Percentiles rank a stretch among this genome's conserved stretches.
Conservation (phyloP, 2,797 vertebrate species). For the Acanthiza pusilla region DNA sequence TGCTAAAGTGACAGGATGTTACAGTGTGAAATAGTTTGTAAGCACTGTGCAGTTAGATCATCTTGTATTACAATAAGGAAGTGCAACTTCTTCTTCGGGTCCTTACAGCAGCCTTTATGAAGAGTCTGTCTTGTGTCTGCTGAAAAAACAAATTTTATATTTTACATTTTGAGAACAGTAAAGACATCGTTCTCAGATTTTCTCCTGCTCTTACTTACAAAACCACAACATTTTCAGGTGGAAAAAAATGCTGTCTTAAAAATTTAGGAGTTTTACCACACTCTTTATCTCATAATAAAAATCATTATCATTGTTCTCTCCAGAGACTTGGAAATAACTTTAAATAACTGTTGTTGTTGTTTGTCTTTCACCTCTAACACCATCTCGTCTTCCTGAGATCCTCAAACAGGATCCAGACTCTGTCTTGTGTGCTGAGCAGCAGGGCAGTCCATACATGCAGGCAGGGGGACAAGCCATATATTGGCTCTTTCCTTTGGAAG, state of each 20-base stretch:
- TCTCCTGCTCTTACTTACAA: not conserved
- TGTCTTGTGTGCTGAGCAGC: not conserved
- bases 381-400: not conserved
- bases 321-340: not conserved
- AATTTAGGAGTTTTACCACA: not conserved
- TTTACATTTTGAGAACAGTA: not conserved
- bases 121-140: not conserved
- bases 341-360: not conserved
- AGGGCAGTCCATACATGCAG: not conserved
- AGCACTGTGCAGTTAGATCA: not conserved
- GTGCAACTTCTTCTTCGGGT: constrained; percentile 4
- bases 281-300: not conserved
- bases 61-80: constrained; percentile 8
- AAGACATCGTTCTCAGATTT: not conserved
- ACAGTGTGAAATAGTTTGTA: not conserved
- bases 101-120: not conserved
- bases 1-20: constrained; percentile 29
- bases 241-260: not conserved
- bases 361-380: not conserved
- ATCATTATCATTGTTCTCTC: not conserved
- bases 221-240: not conserved
- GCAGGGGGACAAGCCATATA: not conserved
- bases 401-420: not conserved
- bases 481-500: not conserved
- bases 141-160: not conserved